These are phyloP conservation scores for Oncorhynchus masou DNA, from an alignment of 2,113 vertebrate species.

Conservation along the genomic window DNA sequence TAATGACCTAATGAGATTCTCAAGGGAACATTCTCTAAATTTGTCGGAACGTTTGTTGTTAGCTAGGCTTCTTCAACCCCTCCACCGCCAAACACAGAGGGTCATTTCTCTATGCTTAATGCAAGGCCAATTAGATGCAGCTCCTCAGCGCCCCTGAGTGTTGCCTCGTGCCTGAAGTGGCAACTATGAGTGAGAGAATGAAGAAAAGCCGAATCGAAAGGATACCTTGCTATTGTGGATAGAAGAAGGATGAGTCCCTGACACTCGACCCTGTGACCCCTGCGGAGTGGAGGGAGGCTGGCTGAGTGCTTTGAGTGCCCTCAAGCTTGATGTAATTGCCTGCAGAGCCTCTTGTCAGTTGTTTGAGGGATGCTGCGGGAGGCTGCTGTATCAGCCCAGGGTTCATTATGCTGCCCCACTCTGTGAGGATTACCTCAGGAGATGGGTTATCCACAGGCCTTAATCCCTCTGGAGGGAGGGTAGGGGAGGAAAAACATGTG, in stretches of 20 bases:
- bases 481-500: neutral
- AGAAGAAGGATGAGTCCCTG: neutral
- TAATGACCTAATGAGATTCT: no score
- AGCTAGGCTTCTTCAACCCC: neutral
- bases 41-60: no score
- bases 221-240: constrained; percentile 21
- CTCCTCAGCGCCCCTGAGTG: constrained; percentile 5
- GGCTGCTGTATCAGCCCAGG: constrained; percentile 31
- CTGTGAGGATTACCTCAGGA: constrained; percentile 23
- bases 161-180: constrained; percentile 50
- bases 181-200: constrained; percentile 14
- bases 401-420: constrained; percentile 35
- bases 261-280: neutral
- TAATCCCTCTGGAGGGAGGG: constrained; percentile 12
- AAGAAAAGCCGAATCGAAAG: constrained; percentile 7
- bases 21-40: no score
- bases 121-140: constrained; percentile 18
- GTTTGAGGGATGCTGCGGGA: constrained; percentile 21
- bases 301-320: constrained; percentile 7
- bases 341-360: constrained; percentile 37
- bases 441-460: constrained; percentile 25
- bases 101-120: constrained; percentile 15
- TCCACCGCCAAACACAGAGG: neutral
- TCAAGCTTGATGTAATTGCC: constrained; percentile 38
- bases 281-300: neutral